Base-by-base conservation (phyloP, 1,140 invertebrate genomes). In the Cheumatopsyche charites region DNA sequence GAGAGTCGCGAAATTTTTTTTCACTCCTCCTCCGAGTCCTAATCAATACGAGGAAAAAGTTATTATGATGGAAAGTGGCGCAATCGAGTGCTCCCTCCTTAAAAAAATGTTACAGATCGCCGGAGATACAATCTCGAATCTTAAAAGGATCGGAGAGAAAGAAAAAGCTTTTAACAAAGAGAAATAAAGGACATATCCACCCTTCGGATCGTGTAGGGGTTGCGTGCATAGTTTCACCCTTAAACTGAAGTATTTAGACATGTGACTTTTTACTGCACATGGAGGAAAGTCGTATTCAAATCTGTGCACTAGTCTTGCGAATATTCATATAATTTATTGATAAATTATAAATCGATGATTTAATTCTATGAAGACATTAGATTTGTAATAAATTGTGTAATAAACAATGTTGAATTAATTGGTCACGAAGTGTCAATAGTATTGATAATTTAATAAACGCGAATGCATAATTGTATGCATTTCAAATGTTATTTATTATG, bases 131-230 rank as follows among this genome's bases (percentile, higher is more conserved):
- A 71, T 72, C 70, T 72, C 62, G 71, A 75, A 75, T 75, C 70
- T 75, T 75, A 75, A 71, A 72, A 65, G 73, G 73, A 75, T 75
- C 70, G 72, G 61, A 62, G 62, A 69, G 67, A 66, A 72, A 47
- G 49, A 70, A 71, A 66, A 72, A 72, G 73, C 66, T 75, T 75
- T 72, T 75, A 72, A 75, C 73, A 75, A 75, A 72, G 73, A 70
- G 62, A 69, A 71, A 75, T 72, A 73, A 73, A 69, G 72, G 72
- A 73, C 42, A 58, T 36, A 36, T 68, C 73, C 70, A 61, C 66
- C 73, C 23, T 17, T 45, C 23, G 61, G 49, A n/a, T n/a, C 11
- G 19, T 42, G 23, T 42, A 45, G 55, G n/a, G 73, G 73, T 63
- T 65, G 58, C 58, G 49, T 72, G 70, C 73, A 75, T 75, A 75